Conservation (phyloP, 1,140 invertebrate genomes). For the Teleogryllus occipitalis region DNA sequence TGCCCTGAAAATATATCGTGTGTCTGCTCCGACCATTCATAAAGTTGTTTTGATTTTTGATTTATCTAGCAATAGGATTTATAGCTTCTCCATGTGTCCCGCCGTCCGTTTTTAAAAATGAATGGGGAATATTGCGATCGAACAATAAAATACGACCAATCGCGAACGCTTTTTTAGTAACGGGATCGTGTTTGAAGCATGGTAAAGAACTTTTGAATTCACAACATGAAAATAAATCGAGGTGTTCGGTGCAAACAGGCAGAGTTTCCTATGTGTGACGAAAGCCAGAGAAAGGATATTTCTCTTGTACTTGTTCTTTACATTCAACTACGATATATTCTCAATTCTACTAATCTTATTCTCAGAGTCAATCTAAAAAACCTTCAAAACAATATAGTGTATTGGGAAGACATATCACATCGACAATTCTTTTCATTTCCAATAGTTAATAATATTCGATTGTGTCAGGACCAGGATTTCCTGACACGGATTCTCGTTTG, state of each 20-base stretch:
- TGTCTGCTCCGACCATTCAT: not conserved
- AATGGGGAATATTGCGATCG: not conserved
- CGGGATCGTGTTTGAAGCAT: not conserved
- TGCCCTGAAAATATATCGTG: constrained; percentile 1
- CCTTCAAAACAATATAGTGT: too few species aligned
- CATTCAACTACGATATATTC: too few species aligned
- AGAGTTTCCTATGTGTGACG: not conserved
- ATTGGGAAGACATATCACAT: too few species aligned
- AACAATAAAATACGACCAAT: constrained; percentile 1
- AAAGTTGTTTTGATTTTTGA: constrained; percentile 6
- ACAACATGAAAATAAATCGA: constrained; percentile 2
- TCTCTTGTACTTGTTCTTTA: too few species aligned
- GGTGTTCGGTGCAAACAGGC: not conserved
- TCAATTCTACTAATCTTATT: too few species aligned
- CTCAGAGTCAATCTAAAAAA: too few species aligned
- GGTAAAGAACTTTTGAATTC: constrained; percentile 5
- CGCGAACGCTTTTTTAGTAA: not conserved
- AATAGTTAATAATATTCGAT: too few species aligned
- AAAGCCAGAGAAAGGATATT: not conserved
- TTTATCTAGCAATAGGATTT: constrained; percentile 5
- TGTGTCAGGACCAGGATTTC: too few species aligned
- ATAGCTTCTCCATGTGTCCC: not conserved
- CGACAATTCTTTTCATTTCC: too few species aligned
- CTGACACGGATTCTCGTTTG: too few species aligned
- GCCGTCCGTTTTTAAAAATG: constrained; percentile 1